Evolutionary conservation across 92 coral and sea anemone species (phyloP), one percentile per base, ranked within the genome.

Genomic region (Zoanthus gigantus): DNA sequence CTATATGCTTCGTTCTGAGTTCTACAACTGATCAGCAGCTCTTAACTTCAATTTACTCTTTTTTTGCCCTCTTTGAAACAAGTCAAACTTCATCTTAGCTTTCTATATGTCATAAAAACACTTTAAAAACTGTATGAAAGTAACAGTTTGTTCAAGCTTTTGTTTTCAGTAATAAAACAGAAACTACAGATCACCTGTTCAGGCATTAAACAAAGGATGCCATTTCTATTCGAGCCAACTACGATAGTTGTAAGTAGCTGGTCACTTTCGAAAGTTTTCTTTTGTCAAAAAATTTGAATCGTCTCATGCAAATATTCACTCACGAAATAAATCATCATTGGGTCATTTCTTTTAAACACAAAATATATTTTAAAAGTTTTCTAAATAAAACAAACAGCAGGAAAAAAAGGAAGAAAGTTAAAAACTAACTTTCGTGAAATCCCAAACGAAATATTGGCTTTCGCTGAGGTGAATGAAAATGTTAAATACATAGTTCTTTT

Each of bases 251-350:
- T 63, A 5, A 58, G n/a, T n/a, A 23, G 23, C 23, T 23, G 11
- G 46, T 50, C 45, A 46, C 85, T 81, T 81, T 65, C 75, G 85
- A 81, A 81, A 80, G 75, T 42, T 15, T 67, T 79, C 60, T 61
- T 61, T 61, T 61, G 84, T 79, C 56, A 79, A 42, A 42, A n/a
- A 45, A 61, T 42, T 76, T 63, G 17, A 34, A 45, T 42, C 18
- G 37, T 42, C 12, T 37, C 13, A 66, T 34, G 84, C 12, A 78
- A 78, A 29, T 78, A 14, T 79, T 79, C 44, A 3, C 32, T 52
- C 47, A 15, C 13, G 13, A 7, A 48, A 18, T n/a, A 52, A 9
- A 17, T 46, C 28, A 47, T n/a, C 37, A 44, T 67, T 67, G 9
- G 42, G 18, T 7, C 5, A 73, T 14, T 44, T 73, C 4, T 58